These are phyloP conservation scores for Campopleginae sp. DNA, from an alignment of 2,888 invertebrate genomes.

Conservation along the genomic window DNA sequence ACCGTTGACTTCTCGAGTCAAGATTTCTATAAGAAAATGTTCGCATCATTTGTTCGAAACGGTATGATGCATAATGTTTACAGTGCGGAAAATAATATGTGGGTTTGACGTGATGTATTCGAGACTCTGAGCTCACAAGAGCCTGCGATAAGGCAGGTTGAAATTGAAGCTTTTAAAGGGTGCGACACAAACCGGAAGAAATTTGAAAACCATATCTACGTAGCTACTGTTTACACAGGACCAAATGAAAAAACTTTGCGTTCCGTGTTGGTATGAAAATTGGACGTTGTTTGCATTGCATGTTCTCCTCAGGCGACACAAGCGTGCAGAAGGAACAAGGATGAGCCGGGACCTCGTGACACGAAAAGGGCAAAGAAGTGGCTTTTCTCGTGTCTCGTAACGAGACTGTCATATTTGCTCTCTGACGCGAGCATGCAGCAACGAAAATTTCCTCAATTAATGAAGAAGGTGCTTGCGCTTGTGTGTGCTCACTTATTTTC, in stretches of 20 bases:
- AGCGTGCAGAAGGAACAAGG: not conserved
- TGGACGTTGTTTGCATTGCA: not conserved
- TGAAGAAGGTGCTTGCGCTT: not conserved
- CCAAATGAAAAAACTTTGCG: not conserved
- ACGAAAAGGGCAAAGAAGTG: slow-evolving; percentile 2
- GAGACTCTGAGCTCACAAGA: not conserved
- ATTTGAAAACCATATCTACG: not conserved
- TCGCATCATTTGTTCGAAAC: slow-evolving; percentile 3
- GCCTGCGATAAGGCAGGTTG: not conserved
- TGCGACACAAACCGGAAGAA: not conserved
- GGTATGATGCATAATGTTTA: not conserved
- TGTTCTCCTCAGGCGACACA: not conserved
- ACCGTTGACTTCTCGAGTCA: slow-evolving; percentile 3
- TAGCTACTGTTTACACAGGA: not conserved
- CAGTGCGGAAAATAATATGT: not conserved
- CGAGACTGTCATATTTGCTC: slow-evolving; percentile 17
- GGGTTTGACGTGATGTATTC: not conserved
- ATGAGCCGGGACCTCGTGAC: not conserved
- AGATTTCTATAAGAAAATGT: slow-evolving; percentile 14
- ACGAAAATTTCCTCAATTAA: slow-evolving; percentile 12
- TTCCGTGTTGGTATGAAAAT: slow-evolving; percentile 5
- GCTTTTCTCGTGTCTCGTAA: not conserved
- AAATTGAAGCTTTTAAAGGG: not conserved
- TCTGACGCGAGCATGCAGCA: slow-evolving; percentile 2
- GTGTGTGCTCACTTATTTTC: not conserved